These are phyloP conservation scores for Lepidochitona cinerea DNA, from an alignment of 2,888 invertebrate genomes.

Conservation along the genomic window DNA sequence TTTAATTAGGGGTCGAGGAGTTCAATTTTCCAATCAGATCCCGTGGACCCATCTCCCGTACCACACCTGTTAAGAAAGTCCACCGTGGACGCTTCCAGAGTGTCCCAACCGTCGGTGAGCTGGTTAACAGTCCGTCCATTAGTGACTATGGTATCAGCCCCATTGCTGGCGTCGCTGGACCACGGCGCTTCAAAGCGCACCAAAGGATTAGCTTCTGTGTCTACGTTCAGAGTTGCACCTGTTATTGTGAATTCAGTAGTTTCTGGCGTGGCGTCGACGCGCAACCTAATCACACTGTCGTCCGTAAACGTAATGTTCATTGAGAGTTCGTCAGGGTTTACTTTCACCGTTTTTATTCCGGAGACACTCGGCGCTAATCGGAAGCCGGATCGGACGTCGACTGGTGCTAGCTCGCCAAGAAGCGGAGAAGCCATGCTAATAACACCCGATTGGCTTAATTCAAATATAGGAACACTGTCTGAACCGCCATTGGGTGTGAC, in stretches of 20 bases:
- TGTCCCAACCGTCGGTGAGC: background rate
- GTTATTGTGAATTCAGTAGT: background rate
- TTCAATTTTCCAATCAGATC: conserved; percentile 4
- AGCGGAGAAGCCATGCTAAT: background rate
- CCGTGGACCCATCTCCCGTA: background rate
- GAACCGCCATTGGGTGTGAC: background rate
- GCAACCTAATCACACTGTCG: background rate
- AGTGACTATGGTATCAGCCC: background rate
- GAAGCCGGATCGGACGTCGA: background rate
- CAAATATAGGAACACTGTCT: background rate
- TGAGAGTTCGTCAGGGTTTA: background rate
- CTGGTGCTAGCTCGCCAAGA: background rate
- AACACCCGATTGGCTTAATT: background rate
- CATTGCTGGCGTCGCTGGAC: background rate
- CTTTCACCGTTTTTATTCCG: background rate
- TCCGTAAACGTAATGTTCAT: background rate
- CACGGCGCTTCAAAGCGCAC: background rate
- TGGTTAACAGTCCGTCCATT: background rate
- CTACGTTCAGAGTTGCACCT: background rate
- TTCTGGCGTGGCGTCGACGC: background rate
- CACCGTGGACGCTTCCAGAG: background rate
- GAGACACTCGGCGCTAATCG: background rate
- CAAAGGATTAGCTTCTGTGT: background rate
- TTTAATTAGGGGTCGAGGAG: too few species aligned
- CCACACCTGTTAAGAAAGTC: conserved; percentile 4